Evolutionary conservation across 2,888 invertebrate genomes (phyloP).

Genomic region (Cosmorhoe ocellata): DNA sequence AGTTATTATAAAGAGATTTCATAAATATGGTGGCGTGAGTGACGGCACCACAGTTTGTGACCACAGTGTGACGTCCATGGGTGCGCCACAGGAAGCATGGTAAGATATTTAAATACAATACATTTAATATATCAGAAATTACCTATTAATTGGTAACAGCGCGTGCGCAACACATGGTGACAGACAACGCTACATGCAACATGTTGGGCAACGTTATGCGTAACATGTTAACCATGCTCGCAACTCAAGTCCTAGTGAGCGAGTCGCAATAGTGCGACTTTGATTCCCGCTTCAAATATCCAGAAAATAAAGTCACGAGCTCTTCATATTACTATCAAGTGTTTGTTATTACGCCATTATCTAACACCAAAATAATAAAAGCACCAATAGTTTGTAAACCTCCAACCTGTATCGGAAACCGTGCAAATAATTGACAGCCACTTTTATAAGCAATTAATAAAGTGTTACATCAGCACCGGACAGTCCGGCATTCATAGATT

Average conservation of each 20-base stretch:
- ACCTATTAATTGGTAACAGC: too few relatives aligned
- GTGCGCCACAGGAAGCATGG: slow-evolving; percentile 20
- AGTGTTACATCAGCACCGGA: slow-evolving; percentile 13
- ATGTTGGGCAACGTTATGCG: too few relatives aligned
- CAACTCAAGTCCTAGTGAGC: too few relatives aligned
- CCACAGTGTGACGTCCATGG: slow-evolving; percentile 15
- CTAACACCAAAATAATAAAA: not conserved
- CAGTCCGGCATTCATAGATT: slow-evolving; percentile 7
- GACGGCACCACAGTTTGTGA: slow-evolving; percentile 17
- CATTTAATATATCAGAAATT: too few relatives aligned
- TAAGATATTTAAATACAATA: slow-evolving; percentile 4
- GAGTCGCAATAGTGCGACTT: too few relatives aligned
- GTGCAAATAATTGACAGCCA: slow-evolving; percentile 17
- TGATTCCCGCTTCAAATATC: too few relatives aligned
- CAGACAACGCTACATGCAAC: too few relatives aligned
- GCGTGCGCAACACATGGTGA: too few relatives aligned
- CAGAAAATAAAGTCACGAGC: too few relatives aligned
- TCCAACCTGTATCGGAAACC: slow-evolving; percentile 12
- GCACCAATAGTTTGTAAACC: not conserved
- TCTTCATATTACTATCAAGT: too few relatives aligned
- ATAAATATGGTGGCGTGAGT: slow-evolving; percentile 25
- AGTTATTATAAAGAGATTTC: slow-evolving; percentile 25
- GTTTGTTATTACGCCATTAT: too few relatives aligned
- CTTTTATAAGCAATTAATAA: not conserved
- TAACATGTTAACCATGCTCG: too few relatives aligned